These are phyloP conservation scores for Schizothorax lantsangensis DNA, from an alignment of 2,797 vertebrate species.

Conservation along the genomic window DNA sequence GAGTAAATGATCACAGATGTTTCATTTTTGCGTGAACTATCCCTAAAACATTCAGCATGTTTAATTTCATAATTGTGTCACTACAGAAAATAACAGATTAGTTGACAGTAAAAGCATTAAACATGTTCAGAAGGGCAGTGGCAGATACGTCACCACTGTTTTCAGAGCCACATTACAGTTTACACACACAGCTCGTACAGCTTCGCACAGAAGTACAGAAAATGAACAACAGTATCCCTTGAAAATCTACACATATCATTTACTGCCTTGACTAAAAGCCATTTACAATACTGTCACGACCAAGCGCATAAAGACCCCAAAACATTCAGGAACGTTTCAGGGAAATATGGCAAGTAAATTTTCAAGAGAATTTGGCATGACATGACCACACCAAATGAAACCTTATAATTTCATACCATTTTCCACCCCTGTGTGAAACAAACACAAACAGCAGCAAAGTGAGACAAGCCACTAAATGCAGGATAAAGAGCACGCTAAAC, in stretches of 20 bases:
- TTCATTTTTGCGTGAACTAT: background rate
- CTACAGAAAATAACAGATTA: background rate
- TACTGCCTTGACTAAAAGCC: background rate
- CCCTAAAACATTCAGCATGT: background rate
- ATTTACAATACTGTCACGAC: background rate
- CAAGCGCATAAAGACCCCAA: background rate
- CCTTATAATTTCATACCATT: slow-evolving; percentile 31
- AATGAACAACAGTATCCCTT: slow-evolving; percentile 1
- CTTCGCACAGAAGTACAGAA: slow-evolving; percentile 6
- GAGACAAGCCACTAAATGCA: background rate
- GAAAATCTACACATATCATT: slow-evolving; percentile 25
- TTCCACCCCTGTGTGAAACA: slow-evolving; percentile 50
- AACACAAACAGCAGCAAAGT: slow-evolving; percentile 39
- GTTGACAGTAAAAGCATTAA: background rate
- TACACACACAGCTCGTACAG: slow-evolving; percentile 26
- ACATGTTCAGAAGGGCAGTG: background rate
- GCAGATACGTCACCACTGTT: background rate
- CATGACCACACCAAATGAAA: slow-evolving; percentile 6
- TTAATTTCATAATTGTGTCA: background rate
- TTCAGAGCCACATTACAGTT: background rate
- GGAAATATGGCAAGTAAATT: background rate
- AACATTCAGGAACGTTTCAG: slow-evolving; percentile 5
- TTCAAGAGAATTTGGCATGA: slow-evolving; percentile 24
- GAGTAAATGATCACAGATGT: background rate
- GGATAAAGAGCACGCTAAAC: background rate